phyloP scores from a whole-genome alignment of 2,888 invertebrate species.

The Coenonympha glycerion region DNA sequence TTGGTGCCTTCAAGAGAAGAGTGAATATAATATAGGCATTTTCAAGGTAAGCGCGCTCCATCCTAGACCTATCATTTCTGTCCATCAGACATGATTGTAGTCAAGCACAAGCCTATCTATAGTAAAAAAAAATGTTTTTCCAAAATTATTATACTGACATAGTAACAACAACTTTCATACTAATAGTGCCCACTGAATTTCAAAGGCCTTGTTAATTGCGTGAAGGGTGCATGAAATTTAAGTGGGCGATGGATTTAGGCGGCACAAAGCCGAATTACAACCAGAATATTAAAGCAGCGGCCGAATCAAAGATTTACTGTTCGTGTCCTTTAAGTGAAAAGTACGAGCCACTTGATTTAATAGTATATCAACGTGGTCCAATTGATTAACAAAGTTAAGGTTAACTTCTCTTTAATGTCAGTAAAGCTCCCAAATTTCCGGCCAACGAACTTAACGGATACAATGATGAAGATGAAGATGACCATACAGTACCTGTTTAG shows the following conservation, averaged over 20 bases:
- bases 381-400: neutral
- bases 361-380: neutral
- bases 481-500: constrained; percentile 77
- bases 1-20: too few species aligned
- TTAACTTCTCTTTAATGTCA: too few species aligned
- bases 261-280: neutral
- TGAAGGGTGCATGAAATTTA: neutral
- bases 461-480: too few species aligned
- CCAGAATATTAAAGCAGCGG: constrained; percentile 1
- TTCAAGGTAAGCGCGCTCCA: too few species aligned
- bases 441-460: too few species aligned
- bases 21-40: too few species aligned
- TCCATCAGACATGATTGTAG: too few species aligned
- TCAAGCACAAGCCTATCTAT: too few species aligned
- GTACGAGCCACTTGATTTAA: neutral
- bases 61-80: too few species aligned
- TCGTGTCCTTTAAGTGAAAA: neutral
- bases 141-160: neutral
- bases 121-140: too few species aligned
- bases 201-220: neutral
- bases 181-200: neutral
- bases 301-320: neutral
- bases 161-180: neutral
- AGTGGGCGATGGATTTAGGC: neutral
- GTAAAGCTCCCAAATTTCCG: too few species aligned